phyloP scores from a whole-genome alignment of 2,888 invertebrate species.

The Notodonta dromedarius region DNA sequence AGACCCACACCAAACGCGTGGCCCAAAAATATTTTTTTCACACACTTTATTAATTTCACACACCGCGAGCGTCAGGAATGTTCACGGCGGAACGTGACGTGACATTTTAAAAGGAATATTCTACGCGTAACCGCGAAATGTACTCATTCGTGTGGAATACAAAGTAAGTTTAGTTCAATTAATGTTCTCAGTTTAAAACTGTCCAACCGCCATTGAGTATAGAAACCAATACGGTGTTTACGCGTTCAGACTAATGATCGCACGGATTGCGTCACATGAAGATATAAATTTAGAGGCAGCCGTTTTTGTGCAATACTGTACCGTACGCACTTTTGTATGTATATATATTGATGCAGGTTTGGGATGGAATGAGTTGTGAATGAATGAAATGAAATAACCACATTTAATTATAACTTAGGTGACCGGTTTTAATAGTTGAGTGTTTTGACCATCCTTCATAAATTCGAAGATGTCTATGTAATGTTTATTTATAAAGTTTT shows the following conservation, averaged over 20 bases:
- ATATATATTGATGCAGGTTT: background rate
- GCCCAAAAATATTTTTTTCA: constrained; percentile 39
- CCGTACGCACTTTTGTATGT: too few relatives aligned
- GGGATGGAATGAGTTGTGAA: background rate
- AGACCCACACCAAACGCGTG: constrained; percentile 16
- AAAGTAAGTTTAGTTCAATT: constrained; percentile 33
- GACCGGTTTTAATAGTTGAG: too few relatives aligned
- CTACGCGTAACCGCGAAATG: constrained; percentile 53
- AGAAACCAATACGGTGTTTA: constrained; percentile 1
- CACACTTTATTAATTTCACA: constrained; percentile 46
- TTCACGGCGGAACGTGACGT: constrained; percentile 63
- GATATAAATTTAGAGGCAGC: background rate
- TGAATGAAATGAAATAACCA: background rate
- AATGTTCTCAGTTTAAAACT: constrained; percentile 14
- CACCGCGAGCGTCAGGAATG: constrained; percentile 44
- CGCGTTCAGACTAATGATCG: constrained; percentile 1
- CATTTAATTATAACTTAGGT: too few relatives aligned
- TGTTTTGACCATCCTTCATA: too few relatives aligned
- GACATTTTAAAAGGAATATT: constrained; percentile 70
- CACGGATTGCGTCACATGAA: background rate
- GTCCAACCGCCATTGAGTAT: background rate
- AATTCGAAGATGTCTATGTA: too few relatives aligned
- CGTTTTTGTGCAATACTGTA: background rate
- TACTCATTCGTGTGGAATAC: constrained; percentile 41
- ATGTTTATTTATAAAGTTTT: too few relatives aligned